Base-by-base conservation (phyloP, 1,140 invertebrate species). In the Lepidurus packardi region DNA sequence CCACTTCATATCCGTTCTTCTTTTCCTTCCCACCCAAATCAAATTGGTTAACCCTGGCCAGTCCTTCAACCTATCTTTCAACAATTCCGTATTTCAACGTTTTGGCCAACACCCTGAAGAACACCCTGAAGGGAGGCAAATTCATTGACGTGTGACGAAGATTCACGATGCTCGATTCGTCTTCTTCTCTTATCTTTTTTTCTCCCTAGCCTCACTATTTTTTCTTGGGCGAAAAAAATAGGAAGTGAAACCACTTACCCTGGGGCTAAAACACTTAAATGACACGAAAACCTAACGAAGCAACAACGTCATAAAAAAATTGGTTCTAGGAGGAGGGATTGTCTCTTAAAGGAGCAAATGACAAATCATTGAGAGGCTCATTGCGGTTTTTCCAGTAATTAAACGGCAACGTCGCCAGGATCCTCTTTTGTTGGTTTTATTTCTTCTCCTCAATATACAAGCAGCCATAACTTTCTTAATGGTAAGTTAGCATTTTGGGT, bases 391-490 rank as follows among this genome's bases (percentile, higher is more conserved):
- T 65, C 21, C 53, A 65, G 53, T 0, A 65, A 65, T 21, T 65
- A 65, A 65, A 65, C 53, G 21, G 21, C 53, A 21, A 65, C 53
- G 6, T 65, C 53, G 8, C 13, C 16, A 65, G 53, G 53, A 6
- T 65, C 21, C 5, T 65, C 16, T 65, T 65, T 65, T n/a, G 16
- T 65, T 65, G 16, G 6, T 16, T 65, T 8, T 4, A 1, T 16
- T 47, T 47, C 16, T 47, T 34, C 34, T 34, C 34, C 3, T 34
- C 34, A 34, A 21, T 21, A 7, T 65, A 65, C 53, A 65, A 21
- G 34, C 34, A 65, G 53, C 13, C 53, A 65, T 65, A 65, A 65
- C 53, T 65, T 65, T n/a, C 13, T 65, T 65, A 65, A 65, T 65
- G 53, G 53, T 65, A 65, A 65, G 34, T 34, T 34, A 34, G 53